Evolutionary conservation across 2,797 vertebrate species (phyloP).

Genomic region (Molothrus ater): DNA sequence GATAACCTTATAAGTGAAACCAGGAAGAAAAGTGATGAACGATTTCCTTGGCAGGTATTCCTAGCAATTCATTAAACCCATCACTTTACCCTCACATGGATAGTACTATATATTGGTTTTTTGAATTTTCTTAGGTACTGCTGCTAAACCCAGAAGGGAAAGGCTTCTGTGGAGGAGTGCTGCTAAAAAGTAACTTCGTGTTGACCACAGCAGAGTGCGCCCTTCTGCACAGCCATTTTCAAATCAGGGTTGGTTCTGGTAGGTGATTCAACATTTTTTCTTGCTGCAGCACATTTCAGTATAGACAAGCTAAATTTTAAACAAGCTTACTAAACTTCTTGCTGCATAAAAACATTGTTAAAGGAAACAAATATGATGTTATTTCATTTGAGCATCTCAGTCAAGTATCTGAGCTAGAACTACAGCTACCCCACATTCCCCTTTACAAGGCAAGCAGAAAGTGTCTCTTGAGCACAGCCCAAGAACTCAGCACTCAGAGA

Average conservation of each 20-base stretch:
- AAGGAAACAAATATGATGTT: background rate
- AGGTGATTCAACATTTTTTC: background rate
- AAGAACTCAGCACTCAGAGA: background rate
- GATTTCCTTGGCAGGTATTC: slow-evolving; percentile 91
- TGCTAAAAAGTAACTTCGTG: slow-evolving; percentile 79
- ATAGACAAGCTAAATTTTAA: background rate
- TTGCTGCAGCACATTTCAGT: background rate
- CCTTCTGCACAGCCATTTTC: slow-evolving; percentile 24
- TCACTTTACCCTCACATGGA: background rate
- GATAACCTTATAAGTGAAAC: background rate
- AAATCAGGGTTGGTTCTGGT: slow-evolving; percentile 72
- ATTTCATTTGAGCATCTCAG: background rate
- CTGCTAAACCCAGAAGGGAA: slow-evolving; percentile 71
- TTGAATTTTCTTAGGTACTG: slow-evolving; percentile 75
- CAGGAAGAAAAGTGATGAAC: background rate
- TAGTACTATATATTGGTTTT: background rate
- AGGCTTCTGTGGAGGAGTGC: slow-evolving; percentile 83
- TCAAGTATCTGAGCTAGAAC: background rate
- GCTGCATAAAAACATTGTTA: background rate
- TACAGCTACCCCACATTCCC: background rate
- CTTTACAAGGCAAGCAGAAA: background rate
- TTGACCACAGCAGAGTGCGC: slow-evolving; percentile 85
- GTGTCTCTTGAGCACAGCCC: accelerated
- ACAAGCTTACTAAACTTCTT: background rate
- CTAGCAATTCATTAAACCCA: background rate